These are phyloP conservation scores for Caenorhabditis panamensis DNA, from an alignment of 2,888 invertebrate genomes.

Conservation along the genomic window DNA sequence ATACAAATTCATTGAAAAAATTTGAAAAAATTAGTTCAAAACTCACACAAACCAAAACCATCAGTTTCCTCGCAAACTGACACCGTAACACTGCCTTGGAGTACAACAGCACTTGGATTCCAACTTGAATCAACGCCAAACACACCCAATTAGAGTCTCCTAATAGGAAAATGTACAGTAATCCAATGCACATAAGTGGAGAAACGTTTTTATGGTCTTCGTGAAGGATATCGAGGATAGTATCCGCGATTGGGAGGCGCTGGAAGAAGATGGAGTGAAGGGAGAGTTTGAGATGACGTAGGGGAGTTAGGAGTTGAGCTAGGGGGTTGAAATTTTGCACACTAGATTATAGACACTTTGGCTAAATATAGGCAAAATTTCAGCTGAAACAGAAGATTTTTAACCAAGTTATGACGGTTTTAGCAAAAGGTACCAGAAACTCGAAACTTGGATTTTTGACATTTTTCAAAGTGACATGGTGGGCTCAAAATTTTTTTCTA, in stretches of 20 bases:
- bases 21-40: too few relatives aligned
- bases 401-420: too few relatives aligned
- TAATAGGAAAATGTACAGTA: conserved; percentile 4
- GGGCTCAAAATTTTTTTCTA: too few relatives aligned
- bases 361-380: too few relatives aligned
- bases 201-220: conserved; percentile 7
- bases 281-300: background rate
- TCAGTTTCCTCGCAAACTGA: background rate
- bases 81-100: background rate
- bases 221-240: conserved; percentile 9
- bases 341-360: too few relatives aligned
- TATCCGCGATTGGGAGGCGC: background rate
- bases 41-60: conserved; percentile 10
- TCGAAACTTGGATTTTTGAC: too few relatives aligned
- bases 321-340: too few relatives aligned
- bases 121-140: conserved; percentile 2
- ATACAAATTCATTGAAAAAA: too few relatives aligned
- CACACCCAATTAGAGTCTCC: conserved; percentile 8
- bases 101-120: conserved; percentile 15
- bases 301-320: too few relatives aligned
- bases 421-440: too few relatives aligned
- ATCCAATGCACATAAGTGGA: conserved; percentile 6
- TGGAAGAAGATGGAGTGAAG: background rate
- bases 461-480: too few relatives aligned
- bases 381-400: too few relatives aligned